phyloP scores from a whole-genome alignment of 2,797 vertebrate genomes.

The Mormyrus hasselquistii region DNA sequence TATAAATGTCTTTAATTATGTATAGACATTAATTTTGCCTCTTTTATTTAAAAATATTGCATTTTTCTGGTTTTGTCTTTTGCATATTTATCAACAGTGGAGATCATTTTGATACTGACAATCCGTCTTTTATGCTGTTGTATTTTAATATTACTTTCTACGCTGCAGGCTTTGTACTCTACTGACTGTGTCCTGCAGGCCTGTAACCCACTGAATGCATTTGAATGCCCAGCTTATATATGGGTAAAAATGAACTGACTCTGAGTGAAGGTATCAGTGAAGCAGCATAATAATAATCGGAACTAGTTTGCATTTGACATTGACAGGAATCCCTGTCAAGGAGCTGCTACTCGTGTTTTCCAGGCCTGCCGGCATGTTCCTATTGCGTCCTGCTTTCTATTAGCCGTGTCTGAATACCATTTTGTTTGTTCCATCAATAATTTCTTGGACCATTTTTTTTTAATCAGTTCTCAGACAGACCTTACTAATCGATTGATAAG shows the following conservation, averaged over 20 bases:
- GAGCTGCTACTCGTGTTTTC: neutral
- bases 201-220: neutral
- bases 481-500: slow-evolving; percentile 61
- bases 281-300: neutral
- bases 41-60: neutral
- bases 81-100: neutral
- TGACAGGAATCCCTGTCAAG: neutral
- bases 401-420: neutral
- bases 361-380: neutral
- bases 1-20: neutral
- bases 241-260: neutral
- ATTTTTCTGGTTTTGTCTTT: neutral
- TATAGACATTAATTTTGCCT: slow-evolving; percentile 23
- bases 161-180: neutral
- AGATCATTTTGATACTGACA: neutral
- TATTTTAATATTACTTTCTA: neutral
- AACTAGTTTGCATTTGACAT: slow-evolving; percentile 11
- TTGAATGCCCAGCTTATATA: neutral
- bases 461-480: slow-evolving; percentile 57
- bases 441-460: slow-evolving; percentile 25
- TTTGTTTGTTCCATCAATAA: neutral
- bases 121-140: neutral
- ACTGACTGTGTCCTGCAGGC: neutral
- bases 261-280: neutral
- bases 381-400: neutral